A percentile compares a stretch with the other conserved stretches of the same genome.
Conservation (phyloP, 2,797 vertebrate species). For the Danio albolineatus region DNA sequence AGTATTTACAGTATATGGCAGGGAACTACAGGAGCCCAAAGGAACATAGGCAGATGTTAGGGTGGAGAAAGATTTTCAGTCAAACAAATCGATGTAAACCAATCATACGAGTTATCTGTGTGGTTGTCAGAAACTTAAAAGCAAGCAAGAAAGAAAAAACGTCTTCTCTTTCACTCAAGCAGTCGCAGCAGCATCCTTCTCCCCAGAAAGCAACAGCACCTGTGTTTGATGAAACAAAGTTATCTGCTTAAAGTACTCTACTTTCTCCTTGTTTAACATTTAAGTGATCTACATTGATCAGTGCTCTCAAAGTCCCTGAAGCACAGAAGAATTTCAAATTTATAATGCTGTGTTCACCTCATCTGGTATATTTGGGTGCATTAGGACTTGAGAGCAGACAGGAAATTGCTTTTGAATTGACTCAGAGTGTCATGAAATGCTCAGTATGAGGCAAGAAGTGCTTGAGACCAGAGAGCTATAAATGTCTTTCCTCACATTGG, state of each 20-base stretch:
- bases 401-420: constrained; percentile 38
- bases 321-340: background rate
- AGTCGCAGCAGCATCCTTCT: background rate
- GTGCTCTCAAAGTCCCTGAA: background rate
- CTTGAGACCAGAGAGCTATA: constrained; percentile 9
- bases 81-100: too few relatives aligned
- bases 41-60: background rate
- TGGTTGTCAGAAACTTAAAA: too few relatives aligned
- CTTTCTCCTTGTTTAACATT: constrained; percentile 26
- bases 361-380: background rate
- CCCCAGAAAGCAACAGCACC: background rate
- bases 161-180: too few relatives aligned
- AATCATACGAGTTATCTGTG: too few relatives aligned
- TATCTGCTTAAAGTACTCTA: background rate
- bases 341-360: constrained; percentile 12
- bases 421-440: constrained; percentile 2
- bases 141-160: too few relatives aligned
- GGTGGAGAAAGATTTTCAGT: too few relatives aligned
- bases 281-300: constrained; percentile 28
- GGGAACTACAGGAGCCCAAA: background rate
- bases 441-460: constrained; percentile 7
- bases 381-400: constrained; percentile 27
- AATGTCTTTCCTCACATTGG: constrained; percentile 12
- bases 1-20: too few relatives aligned
- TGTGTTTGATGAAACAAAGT: background rate